Evolutionary conservation across 2,888 invertebrate species (phyloP), one percentile per base, ranked within the genome.

Genomic region (Chloromyia formosa): DNA sequence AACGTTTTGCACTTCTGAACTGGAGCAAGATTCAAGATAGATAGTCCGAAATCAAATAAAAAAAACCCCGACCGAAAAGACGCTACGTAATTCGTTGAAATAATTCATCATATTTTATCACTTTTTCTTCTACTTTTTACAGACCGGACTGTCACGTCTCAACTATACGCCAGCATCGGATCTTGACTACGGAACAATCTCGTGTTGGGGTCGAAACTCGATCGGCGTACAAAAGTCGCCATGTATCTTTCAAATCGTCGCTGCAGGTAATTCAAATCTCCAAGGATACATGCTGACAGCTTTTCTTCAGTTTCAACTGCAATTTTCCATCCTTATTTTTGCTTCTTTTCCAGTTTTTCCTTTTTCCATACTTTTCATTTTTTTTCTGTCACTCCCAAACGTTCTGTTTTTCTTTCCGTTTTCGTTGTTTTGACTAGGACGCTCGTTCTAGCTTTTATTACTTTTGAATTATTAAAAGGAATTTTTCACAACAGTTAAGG

Each of bases 131-230:
- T 35, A 7, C 7, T 35, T 35, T 35, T 77, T 62, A 1, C 80
- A 85, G 85, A 84, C 84, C 69, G 83, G 86, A 76, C 82, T 84
- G 82, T 86, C 86, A 74, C 89, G 90, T 40, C 88, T 95, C 75
- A 93, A 94, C 87, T 95, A 95, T 84, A 95, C 94, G 7, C 95
- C 95, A 0, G 89, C 91, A 49, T 92, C 93, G 16, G 95, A 95
- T 85, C 90, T 94, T 88, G 95, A 95, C 86, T 95, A 95, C 82
- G 95, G 95, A 4, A 94, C 95, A 16, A 88, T 96, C 77, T 92
- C 94, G 74, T 96, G 96, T 85, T 95, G 93, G 89, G 95, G 93
- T 12, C 89, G 89, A 80, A 96, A 96, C 85, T 88, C 90, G 35
- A 93, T 96, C 74, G 95, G 96, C 18, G 89, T 90, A 81, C 94